These are phyloP conservation scores for Amblyraja radiata DNA, from an alignment of 2,797 vertebrate genomes.

Conservation along the genomic window DNA sequence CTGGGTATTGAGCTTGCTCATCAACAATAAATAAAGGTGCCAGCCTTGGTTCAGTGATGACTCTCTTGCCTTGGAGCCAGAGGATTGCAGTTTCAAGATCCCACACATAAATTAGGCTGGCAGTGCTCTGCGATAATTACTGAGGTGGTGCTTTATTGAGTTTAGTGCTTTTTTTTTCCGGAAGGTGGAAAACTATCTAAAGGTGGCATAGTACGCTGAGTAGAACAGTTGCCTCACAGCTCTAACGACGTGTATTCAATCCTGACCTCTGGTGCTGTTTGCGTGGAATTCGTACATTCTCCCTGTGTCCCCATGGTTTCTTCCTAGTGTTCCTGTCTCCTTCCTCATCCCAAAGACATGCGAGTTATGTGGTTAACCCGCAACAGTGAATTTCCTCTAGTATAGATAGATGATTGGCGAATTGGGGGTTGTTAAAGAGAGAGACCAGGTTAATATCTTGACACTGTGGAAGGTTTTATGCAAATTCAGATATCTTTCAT, in stretches of 20 bases:
- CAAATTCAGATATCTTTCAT: neutral
- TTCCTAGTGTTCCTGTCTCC: no score
- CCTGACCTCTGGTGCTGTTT: no score
- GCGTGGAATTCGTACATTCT: no score
- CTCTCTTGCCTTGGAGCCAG: neutral
- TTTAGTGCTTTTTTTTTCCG: neutral
- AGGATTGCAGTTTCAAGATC: neutral
- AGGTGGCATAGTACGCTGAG: no score
- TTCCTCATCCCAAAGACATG: no score
- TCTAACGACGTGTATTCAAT: no score
- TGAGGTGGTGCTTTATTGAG: neutral
- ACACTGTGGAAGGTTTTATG: neutral
- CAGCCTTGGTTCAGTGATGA: neutral
- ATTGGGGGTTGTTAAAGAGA: no score
- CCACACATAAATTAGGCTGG: neutral
- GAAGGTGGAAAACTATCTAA: neutral
- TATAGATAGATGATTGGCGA: no score
- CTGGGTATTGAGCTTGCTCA: neutral
- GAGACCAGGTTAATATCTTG: neutral
- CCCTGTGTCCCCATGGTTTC: no score
- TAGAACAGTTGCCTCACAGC: no score
- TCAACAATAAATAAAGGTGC: conserved; percentile 11
- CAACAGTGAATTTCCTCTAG: no score
- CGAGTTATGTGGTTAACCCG: no score
- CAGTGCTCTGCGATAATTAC: neutral